Percentiles rank a stretch among this genome's conserved stretches.
phyloP scores from a whole-genome alignment of 2,888 invertebrate genomes.

The Maniola hyperantus region DNA sequence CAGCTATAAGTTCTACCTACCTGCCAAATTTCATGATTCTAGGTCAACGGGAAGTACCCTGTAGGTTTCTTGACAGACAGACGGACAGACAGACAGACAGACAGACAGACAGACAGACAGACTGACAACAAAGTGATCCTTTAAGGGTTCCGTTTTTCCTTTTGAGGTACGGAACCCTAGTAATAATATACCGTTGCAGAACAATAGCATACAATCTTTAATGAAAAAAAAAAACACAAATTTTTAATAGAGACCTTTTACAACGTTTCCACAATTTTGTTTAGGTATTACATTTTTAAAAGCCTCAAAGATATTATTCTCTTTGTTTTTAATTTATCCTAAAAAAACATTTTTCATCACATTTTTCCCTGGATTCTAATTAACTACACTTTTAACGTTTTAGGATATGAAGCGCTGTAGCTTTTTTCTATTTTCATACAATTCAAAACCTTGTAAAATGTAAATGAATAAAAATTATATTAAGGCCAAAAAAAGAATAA shows the following conservation, averaged over 20 bases:
- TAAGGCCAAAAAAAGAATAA: not conserved
- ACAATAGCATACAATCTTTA: not conserved
- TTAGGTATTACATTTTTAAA: slow-evolving; percentile 43
- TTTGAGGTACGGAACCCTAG: too few relatives aligned
- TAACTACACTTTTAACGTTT: slow-evolving; percentile 37
- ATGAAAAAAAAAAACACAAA: slow-evolving; percentile 14
- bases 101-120: too few relatives aligned
- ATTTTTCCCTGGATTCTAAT: slow-evolving; percentile 37
- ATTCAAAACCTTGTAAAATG: not conserved
- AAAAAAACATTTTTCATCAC: slow-evolving; percentile 53
- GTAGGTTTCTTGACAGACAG: too few relatives aligned
- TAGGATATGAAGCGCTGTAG: slow-evolving; percentile 27
- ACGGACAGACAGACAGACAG: too few relatives aligned
- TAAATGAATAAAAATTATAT: not conserved
- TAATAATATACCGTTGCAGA: not conserved
- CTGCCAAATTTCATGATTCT: too few relatives aligned
- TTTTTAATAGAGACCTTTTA: slow-evolving; percentile 12
- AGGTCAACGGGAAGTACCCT: too few relatives aligned
- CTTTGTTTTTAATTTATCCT: slow-evolving; percentile 55
- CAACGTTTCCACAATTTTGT: slow-evolving; percentile 23
- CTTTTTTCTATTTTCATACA: not conserved
- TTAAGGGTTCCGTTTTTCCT: too few relatives aligned
- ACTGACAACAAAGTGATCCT: too few relatives aligned
- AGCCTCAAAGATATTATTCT: slow-evolving; percentile 48
- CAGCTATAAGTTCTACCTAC: too few relatives aligned